Conservation (phyloP, 1,140 invertebrate genomes). For the Ectropis grisescens region DNA sequence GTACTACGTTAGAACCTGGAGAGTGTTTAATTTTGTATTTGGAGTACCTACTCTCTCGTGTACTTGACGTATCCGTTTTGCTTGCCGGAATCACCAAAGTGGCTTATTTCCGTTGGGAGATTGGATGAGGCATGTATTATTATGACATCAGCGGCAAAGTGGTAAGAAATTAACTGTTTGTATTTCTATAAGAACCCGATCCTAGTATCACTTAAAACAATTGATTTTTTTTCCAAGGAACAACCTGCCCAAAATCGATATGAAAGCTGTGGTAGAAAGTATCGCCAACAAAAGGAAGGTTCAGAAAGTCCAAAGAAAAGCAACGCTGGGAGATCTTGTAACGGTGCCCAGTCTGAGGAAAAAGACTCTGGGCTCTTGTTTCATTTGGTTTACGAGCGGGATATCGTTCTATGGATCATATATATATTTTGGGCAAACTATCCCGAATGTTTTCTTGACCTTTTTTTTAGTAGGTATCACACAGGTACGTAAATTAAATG, state of each 20-base stretch:
- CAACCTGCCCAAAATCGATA: constrained; percentile 12
- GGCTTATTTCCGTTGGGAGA: constrained; percentile 59
- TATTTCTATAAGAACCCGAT: too few species aligned
- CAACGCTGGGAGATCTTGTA: constrained; percentile 76
- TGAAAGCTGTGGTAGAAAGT: constrained; percentile 9
- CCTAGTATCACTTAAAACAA: too few species aligned
- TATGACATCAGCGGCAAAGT: constrained; percentile 44
- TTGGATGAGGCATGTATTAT: constrained; percentile 47
- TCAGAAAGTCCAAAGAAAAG: too few species aligned
- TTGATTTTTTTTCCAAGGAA: constrained; percentile 6
- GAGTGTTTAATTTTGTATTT: constrained; percentile 62
- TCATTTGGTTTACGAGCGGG: constrained; percentile 76
- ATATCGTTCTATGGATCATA: constrained; percentile 77
- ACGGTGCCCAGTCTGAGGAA: constrained; percentile 75
- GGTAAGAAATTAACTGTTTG: too few species aligned
- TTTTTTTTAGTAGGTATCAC: too few species aligned
- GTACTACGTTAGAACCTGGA: constrained; percentile 70
- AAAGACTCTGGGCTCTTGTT: constrained; percentile 75
- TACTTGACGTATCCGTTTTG: constrained; percentile 40
- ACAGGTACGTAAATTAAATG: too few species aligned
- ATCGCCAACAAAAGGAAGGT: constrained; percentile 12
- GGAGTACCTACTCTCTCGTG: constrained; percentile 57
- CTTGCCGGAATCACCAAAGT: constrained; percentile 65
- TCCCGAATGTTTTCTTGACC: constrained; percentile 75
- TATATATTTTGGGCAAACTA: constrained; percentile 76